Percentiles rank a stretch among this genome's conserved stretches.
phyloP scores from a whole-genome alignment of 2,888 invertebrate species.

The Parnassius apollo region DNA sequence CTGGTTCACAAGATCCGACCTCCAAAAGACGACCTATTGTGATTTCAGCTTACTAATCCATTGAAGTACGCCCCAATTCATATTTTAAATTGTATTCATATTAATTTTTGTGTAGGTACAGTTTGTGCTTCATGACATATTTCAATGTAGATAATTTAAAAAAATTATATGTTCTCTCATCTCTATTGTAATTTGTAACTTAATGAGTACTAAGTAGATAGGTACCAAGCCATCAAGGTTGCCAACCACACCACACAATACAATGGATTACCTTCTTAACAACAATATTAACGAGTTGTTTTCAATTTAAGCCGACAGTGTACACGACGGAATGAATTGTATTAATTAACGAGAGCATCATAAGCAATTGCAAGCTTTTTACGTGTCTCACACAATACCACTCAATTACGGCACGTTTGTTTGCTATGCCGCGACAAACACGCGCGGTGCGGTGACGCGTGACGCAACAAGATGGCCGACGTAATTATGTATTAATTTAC shows the following conservation, averaged over 20 bases:
- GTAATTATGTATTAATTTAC: neutral
- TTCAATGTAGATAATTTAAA: no score
- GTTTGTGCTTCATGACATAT: no score
- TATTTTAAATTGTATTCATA: no score
- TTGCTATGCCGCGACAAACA: neutral
- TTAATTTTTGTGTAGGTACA: no score
- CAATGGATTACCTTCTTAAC: slow-evolving; percentile 14
- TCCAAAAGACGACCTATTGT: no score
- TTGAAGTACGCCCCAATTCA: no score
- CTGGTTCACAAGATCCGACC: no score
- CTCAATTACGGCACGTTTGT: slow-evolving; percentile 21
- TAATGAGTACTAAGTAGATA: no score
- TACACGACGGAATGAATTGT: slow-evolving; percentile 17
- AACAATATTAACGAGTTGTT: slow-evolving; percentile 12
- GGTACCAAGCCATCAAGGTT: neutral
- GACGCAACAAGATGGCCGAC: slow-evolving; percentile 16
- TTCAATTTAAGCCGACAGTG: slow-evolving; percentile 7
- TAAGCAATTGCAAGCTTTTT: slow-evolving; percentile 1
- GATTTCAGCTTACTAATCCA: no score
- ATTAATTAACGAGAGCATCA: slow-evolving; percentile 15
- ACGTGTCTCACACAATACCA: slow-evolving; percentile 15
- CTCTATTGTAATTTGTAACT: no score
- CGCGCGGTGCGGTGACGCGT: slow-evolving; percentile 11
- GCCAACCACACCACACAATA: slow-evolving; percentile 5
- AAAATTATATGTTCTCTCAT: no score